Base-by-base conservation (phyloP, 1,140 invertebrate species). In the Lepidurus couesii region DNA sequence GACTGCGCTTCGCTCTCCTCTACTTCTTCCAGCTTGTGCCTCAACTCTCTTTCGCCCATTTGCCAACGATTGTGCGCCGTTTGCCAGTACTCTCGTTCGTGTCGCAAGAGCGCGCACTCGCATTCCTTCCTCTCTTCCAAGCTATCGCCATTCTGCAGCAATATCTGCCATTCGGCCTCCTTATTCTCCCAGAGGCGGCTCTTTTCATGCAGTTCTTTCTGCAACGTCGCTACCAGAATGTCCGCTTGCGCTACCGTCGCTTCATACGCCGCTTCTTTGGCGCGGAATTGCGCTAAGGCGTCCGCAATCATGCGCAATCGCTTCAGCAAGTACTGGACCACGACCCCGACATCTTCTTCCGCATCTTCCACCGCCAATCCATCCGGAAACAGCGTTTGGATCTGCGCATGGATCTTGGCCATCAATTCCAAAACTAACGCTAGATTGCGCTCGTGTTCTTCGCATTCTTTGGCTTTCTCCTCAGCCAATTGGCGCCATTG, bases 121-220 rank as follows among this genome's bases (percentile, higher is more conserved):
- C 76, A 77, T 42, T 34, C 43, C 42, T 80, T 79, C 45, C 65
- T 78, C 44, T 81, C 75, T 11, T 80, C 79, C 47, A 81, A 24
- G 75, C 78, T 79, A n/a, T 44, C 42, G 74, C 78, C 65, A 53
- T 82, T 81, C 42, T 80, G 75, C 21, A 78, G 73, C 26, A 78
- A 81, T 44, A 80, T 44, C 11, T 80, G 75, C 90, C 53, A 90
- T 84, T 84, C 90, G 90, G 82, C 89, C 89, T 82, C 88, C 88
- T 81, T 90, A 89, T 80, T 91, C 90, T 82, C 90, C 89, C 80
- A 90, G 82, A 80, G 85, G 83, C 85, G 83, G 24, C 89, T 85
- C 74, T 89, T 86, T 75, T 86, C 84, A 82, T 86, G 85, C 45
- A 90, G 83, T 75, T 88, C 86, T 84, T 88, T 85, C 3, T 87